Percentiles rank a stretch among this genome's conserved stretches.
phyloP scores from a whole-genome alignment of 2,113 vertebrate genomes.

The Zootoca vivipara region DNA sequence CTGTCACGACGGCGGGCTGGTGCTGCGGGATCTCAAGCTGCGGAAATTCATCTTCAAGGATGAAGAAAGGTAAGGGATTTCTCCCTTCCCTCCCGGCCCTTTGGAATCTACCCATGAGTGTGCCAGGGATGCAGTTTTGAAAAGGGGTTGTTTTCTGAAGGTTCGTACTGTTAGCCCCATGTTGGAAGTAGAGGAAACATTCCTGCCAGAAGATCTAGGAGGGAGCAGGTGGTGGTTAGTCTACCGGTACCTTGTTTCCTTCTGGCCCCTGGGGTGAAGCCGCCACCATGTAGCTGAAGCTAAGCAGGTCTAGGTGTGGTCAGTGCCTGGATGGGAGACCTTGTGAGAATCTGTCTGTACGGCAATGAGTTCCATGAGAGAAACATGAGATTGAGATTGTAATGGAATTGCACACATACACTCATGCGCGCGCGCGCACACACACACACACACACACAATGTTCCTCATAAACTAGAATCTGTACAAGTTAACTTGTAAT shows the following conservation, averaged over 20 bases:
- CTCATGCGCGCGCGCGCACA: no score
- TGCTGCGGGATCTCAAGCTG: conserved; percentile 97
- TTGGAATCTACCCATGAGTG: not conserved
- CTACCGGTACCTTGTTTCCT: not conserved
- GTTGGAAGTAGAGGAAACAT: not conserved
- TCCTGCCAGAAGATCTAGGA: no score
- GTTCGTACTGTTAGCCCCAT: not conserved
- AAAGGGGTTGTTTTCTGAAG: not conserved
- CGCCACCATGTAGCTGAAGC: not conserved
- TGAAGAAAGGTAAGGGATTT: conserved; percentile 88
- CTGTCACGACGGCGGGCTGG: conserved; percentile 95
- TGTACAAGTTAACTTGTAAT: not conserved
- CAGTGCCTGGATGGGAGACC: not conserved
- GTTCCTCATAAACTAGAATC: not conserved
- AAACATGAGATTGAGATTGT: not conserved
- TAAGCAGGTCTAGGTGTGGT: not conserved
- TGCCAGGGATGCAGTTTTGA: not conserved
- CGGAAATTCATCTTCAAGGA: conserved; percentile 98
- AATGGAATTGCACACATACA: no score
- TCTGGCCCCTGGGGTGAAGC: not conserved
- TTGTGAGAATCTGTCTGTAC: no score
- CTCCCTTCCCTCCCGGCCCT: fast-evolving
- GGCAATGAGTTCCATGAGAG: no score
- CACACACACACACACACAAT: no score
- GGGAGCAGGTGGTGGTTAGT: not conserved